phyloP scores from a whole-genome alignment of 2,888 invertebrate species.

The Linnaemya tessellans region DNA sequence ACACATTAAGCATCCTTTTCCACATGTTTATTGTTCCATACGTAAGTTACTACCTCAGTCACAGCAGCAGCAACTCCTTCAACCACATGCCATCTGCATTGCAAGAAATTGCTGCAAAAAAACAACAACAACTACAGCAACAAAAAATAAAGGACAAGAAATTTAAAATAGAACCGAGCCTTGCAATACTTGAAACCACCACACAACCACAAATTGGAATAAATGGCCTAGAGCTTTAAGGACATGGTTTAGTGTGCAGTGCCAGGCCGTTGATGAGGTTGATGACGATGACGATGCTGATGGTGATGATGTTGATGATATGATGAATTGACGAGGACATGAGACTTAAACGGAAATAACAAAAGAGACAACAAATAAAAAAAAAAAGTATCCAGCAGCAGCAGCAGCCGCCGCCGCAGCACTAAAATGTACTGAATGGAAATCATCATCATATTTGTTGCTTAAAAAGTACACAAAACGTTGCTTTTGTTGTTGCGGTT shows the following conservation, averaged over 20 bases:
- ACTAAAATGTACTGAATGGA: slow-evolving; percentile 47
- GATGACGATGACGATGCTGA: slow-evolving; percentile 36
- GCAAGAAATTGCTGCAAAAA: slow-evolving; percentile 39
- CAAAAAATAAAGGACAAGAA: slow-evolving; percentile 21
- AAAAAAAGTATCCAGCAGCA: slow-evolving; percentile 43
- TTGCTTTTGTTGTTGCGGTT: slow-evolving; percentile 26
- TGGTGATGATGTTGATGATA: slow-evolving; percentile 46
- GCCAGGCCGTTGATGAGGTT: slow-evolving; percentile 49
- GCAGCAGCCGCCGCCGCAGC: slow-evolving; percentile 23
- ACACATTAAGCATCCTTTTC: slow-evolving; percentile 15
- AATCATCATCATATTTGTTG: slow-evolving; percentile 57
- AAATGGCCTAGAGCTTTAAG: slow-evolving; percentile 64
- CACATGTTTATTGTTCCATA: slow-evolving; percentile 41
- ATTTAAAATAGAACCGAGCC: slow-evolving; percentile 50
- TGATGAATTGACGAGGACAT: slow-evolving; percentile 57
- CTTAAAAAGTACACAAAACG: slow-evolving; percentile 9
- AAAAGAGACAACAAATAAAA: slow-evolving; percentile 67
- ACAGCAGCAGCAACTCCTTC: not conserved
- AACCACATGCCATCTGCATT: not conserved
- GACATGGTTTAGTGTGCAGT: slow-evolving; percentile 51
- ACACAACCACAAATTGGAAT: slow-evolving; percentile 71
- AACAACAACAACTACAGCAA: not conserved
- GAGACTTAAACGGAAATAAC: slow-evolving; percentile 71
- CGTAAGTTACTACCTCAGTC: slow-evolving; percentile 2
- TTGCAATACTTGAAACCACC: slow-evolving; percentile 64